phyloP scores from a whole-genome alignment of 1,140 invertebrate genomes.

The Solen grandis region DNA sequence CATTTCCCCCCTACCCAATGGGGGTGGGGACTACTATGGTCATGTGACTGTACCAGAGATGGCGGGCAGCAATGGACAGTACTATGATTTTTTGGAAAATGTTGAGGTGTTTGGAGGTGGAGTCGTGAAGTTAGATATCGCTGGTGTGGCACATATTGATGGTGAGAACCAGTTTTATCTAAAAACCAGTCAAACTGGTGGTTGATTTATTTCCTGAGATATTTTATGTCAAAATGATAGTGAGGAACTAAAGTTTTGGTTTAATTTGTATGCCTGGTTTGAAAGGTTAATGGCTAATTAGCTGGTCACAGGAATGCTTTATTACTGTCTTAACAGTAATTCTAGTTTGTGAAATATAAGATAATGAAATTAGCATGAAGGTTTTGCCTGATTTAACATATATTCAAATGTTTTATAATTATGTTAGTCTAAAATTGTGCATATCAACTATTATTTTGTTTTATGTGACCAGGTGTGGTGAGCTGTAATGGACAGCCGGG shows the following conservation, averaged over 20 bases:
- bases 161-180: slow-evolving; percentile 56
- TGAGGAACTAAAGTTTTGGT: too few relatives aligned
- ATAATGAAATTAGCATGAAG: too few relatives aligned
- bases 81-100: slow-evolving; percentile 18
- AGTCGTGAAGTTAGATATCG: slow-evolving; percentile 62
- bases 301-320: too few relatives aligned
- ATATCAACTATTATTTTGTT: too few relatives aligned
- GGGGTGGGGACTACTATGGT: slow-evolving; percentile 66
- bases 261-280: too few relatives aligned
- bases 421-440: too few relatives aligned
- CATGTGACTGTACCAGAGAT: slow-evolving; percentile 50
- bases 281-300: too few relatives aligned
- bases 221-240: not conserved
- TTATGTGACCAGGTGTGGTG: slow-evolving; percentile 67
- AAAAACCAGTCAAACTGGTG: not conserved
- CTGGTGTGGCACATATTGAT: slow-evolving; percentile 58
- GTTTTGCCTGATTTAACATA: too few relatives aligned
- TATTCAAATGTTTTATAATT: too few relatives aligned
- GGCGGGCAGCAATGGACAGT: slow-evolving; percentile 64
- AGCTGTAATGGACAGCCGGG: slow-evolving; percentile 62
- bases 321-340: too few relatives aligned
- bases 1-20: not conserved
- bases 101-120: slow-evolving; percentile 63
- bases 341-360: too few relatives aligned
- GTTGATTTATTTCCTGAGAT: not conserved